These are phyloP conservation scores for Tapera naevia DNA, from an alignment of 2,797 vertebrate genomes.

Conservation along the genomic window DNA sequence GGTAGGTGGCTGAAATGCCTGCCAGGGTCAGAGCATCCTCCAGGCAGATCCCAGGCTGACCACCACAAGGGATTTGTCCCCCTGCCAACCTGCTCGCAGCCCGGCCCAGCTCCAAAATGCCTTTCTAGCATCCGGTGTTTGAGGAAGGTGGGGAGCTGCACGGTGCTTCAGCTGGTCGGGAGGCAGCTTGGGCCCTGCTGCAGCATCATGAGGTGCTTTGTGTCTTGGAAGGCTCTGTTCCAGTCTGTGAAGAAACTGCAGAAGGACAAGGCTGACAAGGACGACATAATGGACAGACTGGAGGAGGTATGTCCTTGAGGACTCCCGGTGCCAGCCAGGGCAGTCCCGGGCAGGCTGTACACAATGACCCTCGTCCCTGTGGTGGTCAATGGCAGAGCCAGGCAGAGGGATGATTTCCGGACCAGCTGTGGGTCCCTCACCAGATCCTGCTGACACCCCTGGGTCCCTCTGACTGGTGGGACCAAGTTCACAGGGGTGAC, in stretches of 20 bases:
- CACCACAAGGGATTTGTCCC: background rate
- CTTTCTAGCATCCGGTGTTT: background rate
- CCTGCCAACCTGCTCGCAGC: accelerated
- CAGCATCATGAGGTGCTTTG: background rate
- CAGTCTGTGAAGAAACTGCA: constrained; percentile 78
- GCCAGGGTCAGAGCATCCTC: background rate
- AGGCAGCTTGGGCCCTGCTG: background rate
- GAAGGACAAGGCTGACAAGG: constrained; percentile 80
- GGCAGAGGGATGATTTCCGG: background rate
- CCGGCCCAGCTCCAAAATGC: background rate
- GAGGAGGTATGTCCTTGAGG: constrained; percentile 72
- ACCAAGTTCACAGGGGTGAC: accelerated
- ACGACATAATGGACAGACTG: constrained; percentile 66
- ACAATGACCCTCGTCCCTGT: background rate
- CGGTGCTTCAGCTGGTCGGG: background rate
- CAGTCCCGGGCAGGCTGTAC: background rate
- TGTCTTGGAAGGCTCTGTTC: constrained; percentile 76
- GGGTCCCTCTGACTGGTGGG: background rate
- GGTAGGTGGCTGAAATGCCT: constrained; percentile 55
- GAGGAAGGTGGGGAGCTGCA: too few relatives aligned
- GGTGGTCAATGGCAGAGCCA: background rate
- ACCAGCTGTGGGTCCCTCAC: background rate
- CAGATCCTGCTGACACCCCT: background rate
- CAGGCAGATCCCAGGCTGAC: background rate
- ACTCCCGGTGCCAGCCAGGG: background rate